phyloP scores from a whole-genome alignment of 2,797 vertebrate species.

The Linurgus olivaceus region DNA sequence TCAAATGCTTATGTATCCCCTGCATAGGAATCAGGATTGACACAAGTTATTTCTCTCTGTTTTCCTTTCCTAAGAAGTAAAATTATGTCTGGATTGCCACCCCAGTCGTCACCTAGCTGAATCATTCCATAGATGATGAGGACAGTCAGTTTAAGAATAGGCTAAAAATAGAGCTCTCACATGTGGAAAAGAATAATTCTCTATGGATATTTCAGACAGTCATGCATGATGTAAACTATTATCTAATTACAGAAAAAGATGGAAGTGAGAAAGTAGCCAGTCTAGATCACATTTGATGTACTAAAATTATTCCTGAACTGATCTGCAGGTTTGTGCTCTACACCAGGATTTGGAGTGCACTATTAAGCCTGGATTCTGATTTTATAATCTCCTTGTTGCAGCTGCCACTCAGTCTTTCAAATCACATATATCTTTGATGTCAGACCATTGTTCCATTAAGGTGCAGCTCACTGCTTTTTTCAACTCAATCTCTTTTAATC shows the following conservation, averaged over 20 bases:
- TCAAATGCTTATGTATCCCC: not conserved
- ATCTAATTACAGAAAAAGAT: not conserved
- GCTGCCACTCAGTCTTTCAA: constrained; percentile 36
- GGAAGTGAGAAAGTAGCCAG: not conserved
- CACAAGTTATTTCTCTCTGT: not conserved
- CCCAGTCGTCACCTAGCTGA: not conserved
- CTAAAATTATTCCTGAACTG: not conserved
- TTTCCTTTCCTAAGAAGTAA: not conserved
- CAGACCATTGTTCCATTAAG: constrained; percentile 48
- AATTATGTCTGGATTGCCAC: not conserved
- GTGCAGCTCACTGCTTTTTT: constrained; percentile 54
- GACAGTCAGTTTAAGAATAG: not conserved
- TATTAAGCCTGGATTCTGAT: not conserved
- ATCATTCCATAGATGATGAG: not conserved
- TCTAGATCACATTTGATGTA: not conserved
- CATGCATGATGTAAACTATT: not conserved
- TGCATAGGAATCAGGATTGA: not conserved
- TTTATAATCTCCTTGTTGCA: constrained; percentile 46
- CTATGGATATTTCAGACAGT: not conserved
- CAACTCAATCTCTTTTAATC: constrained; percentile 56
- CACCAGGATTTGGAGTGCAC: not conserved
- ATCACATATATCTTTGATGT: constrained; percentile 42
- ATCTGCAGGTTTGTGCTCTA: not conserved
- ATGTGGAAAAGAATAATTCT: not conserved
- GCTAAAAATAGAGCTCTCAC: not conserved